Conservation (phyloP, 2,797 vertebrate genomes). For the Sebastes melanostomus region DNA sequence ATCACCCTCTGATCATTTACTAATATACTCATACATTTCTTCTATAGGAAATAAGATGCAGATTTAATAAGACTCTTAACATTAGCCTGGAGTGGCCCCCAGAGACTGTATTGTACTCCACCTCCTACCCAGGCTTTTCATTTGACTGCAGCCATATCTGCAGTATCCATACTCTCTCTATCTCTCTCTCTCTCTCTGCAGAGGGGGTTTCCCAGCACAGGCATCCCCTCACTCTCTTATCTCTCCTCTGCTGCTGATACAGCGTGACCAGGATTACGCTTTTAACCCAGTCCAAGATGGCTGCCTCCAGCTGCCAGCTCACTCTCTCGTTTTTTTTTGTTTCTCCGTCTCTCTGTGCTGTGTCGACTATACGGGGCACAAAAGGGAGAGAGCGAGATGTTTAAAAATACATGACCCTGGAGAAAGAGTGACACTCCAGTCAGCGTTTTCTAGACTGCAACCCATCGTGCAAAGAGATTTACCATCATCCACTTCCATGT, state of each 20-base stretch:
- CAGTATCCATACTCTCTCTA: conserved; percentile 29
- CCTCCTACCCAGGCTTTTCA: conserved; percentile 30
- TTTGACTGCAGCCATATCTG: conserved; percentile 61
- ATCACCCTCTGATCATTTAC: neutral
- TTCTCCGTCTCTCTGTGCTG: neutral
- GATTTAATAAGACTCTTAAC: conserved; percentile 14
- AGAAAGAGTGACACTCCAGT: conserved; percentile 38
- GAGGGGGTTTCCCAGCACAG: conserved; percentile 68
- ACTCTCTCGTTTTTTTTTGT: neutral
- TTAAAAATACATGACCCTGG: conserved; percentile 69
- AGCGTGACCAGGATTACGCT: conserved; percentile 69
- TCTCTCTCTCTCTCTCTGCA: conserved; percentile 39
- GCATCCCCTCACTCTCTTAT: conserved; percentile 69
- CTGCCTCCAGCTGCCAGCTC: conserved; percentile 48
- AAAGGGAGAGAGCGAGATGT: conserved; percentile 19
- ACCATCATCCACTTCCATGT: conserved; percentile 13
- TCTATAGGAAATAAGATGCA: conserved; percentile 11
- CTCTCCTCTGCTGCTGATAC: conserved; percentile 66
- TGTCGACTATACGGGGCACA: conserved; percentile 2
- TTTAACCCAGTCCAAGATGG: conserved; percentile 75
- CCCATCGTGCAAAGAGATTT: conserved; percentile 21
- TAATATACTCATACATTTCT: conserved; percentile 6
- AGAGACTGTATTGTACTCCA: conserved; percentile 17
- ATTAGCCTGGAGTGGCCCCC: conserved; percentile 18
- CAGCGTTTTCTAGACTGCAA: conserved; percentile 40